Evolutionary conservation across 2,113 vertebrate genomes (phyloP), one percentile per base, ranked within the genome.

Genomic region (Odocoileus virginianus): DNA sequence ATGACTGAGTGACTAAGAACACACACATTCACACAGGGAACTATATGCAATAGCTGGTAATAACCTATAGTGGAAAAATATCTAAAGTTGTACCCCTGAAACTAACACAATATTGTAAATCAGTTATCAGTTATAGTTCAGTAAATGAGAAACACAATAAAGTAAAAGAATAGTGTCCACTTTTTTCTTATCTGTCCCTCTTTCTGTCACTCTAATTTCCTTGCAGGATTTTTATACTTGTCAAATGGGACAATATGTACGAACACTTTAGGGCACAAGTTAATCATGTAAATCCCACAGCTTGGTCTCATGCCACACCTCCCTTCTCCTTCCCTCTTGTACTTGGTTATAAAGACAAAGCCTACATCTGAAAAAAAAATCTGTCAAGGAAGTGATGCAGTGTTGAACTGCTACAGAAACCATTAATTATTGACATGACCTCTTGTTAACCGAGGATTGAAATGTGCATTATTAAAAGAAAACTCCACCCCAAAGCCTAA

Each of bases 401-500:
- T 61, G 47, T 57, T 60, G 64, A 87, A 60, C 47, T 67, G 64
- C 74, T 89, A 94, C n/a, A 82, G 93, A 92, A 97, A 74, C 19
- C 4, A 61, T 92, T 71, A 90, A 97, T 94, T 97, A 95, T 96
- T 97, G 93, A 94, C 28, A 10, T 88, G 97, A 94, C 97, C 95
- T 90, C 84, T 96, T 95, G 50, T 97, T 97, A 95, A 60, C 79
- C 12, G 52, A 89, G 91, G 96, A 0, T 55, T 89, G 86, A 98
- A 25, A 89, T 97, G 98, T 96, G 52, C 36, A n/a, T 96, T 95
- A 97, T 97, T 98, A 89, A 96, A 98, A 96, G 82, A 97, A 97
- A 98, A 96, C 43, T 94, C 60, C 92, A 83, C 94, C 90, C 92
- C 30, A 55, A 95, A 95, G 98, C 93, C 81, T 90, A 92, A 96